A percentile compares a stretch with the other conserved stretches of the same genome.
Conservation (phyloP, 2,888 invertebrate species). For the Trimorus sp. region DNA sequence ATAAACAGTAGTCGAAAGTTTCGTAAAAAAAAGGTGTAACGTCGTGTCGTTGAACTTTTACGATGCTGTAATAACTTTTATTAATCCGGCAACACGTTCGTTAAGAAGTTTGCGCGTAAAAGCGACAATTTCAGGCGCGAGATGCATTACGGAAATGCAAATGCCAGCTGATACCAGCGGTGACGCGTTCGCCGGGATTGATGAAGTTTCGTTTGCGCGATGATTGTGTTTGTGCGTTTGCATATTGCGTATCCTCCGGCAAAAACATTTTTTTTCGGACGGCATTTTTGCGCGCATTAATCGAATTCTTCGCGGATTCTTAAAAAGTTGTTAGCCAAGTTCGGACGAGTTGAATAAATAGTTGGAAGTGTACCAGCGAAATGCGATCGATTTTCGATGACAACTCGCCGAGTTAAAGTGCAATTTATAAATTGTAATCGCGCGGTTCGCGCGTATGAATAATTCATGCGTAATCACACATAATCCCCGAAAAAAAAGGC, state of each 20-base stretch:
- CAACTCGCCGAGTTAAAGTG: too few relatives aligned
- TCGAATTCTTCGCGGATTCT: too few relatives aligned
- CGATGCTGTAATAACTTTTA: neutral
- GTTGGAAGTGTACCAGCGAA: too few relatives aligned
- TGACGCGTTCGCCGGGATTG: conserved; percentile 5
- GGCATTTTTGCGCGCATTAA: too few relatives aligned
- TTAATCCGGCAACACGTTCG: conserved; percentile 16
- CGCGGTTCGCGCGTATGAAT: too few relatives aligned
- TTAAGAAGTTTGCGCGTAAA: conserved; percentile 25
- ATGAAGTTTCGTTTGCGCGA: conserved; percentile 9
- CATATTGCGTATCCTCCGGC: too few relatives aligned
- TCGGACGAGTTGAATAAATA: too few relatives aligned
- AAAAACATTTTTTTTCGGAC: neutral
- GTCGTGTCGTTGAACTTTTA: conserved; percentile 23
- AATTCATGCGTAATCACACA: too few relatives aligned
- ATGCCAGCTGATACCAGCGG: conserved; percentile 2
- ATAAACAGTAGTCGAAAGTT: conserved; percentile 20
- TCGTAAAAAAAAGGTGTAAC: conserved; percentile 7
- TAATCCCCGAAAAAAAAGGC: neutral
- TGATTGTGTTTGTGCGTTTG: neutral
- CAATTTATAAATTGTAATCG: too few relatives aligned
- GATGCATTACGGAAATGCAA: conserved; percentile 26
- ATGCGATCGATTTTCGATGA: too few relatives aligned
- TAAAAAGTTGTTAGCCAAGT: too few relatives aligned
- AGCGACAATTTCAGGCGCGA: conserved; percentile 10